Base-by-base conservation (phyloP, 2,113 vertebrate species). In the Leuciscus idus region DNA sequence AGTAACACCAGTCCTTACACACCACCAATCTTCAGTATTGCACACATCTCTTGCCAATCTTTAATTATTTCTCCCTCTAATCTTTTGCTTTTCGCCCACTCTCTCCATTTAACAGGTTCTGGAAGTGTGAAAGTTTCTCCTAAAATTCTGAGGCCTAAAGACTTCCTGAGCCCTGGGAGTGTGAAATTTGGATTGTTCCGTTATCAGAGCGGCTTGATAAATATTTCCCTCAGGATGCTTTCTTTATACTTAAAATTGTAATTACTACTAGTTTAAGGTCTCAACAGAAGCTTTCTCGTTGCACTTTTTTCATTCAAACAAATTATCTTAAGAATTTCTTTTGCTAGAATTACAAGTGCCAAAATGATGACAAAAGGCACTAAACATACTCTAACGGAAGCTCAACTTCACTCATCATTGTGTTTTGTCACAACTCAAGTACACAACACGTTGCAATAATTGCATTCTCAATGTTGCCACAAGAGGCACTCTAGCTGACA, bases 71-170 rank as follows among this genome's bases (percentile, higher is more conserved):
- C 12, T 43, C 43, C 36, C 62, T 78, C 23, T 57, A 52, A 66
- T 33, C 74, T 70, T 46, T 75, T 46, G 19, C 43, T 43, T 85
- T 55, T 28, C 36, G 1, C 61, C 39, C 26, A 30, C 39, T 68
- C 80, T 52, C n/a, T 46, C 39, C 26, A 21, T 61, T 61, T 59
- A 57, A 59, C 30, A 43, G 57, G 19, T 30, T 81, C 33, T 66
- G 36, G 15, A 81, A 66, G 39, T 66, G 26, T 81, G n/a, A 68
- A 48, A 82, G 33, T 81, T 81, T 81, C 76, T 79, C 76, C 30
- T 57, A n/a, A 78, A 78, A 48, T 26, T 74, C n/a, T 10, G 1
- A 6, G 3, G 43, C 23, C 72, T 26, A 26, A 75, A 50, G 19
- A 79, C 36, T 79, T 50, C 76, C 30, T n/a, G 30, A 52, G 28